Evolutionary conservation across 2,888 invertebrate genomes (phyloP).

Genomic region (Drosophila borealis): DNA sequence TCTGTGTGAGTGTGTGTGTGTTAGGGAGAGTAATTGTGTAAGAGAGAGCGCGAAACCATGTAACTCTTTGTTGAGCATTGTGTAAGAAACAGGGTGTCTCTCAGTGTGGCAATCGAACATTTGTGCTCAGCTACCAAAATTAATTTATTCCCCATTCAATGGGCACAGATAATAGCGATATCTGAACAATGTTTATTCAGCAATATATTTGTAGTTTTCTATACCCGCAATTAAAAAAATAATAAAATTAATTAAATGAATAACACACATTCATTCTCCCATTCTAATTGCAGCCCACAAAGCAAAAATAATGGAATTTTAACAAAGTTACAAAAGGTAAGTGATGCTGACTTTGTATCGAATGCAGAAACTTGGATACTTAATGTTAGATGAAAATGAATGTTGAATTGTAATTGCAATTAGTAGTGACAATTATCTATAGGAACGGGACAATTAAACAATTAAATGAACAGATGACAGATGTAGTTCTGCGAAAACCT

Average conservation of each 20-base stretch:
- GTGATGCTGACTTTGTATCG: slow-evolving; percentile 9
- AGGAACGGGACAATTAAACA: not conserved
- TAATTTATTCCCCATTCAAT: slow-evolving; percentile 35
- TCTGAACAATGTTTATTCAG: slow-evolving; percentile 28
- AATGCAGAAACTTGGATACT: not conserved
- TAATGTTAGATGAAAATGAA: not conserved
- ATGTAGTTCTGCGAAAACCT: not conserved
- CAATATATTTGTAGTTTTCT: slow-evolving; percentile 14
- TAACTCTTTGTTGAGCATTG: slow-evolving; percentile 58
- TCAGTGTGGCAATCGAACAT: slow-evolving; percentile 8
- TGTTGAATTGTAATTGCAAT: not conserved
- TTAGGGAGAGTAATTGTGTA: slow-evolving; percentile 24
- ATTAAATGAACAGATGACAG: not conserved
- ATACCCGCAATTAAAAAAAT: slow-evolving; percentile 36
- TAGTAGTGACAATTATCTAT: not conserved
- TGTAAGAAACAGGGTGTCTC: slow-evolving; percentile 61
- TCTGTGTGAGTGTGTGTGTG: slow-evolving; percentile 11
- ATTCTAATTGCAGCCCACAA: slow-evolving; percentile 65
- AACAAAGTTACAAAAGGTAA: slow-evolving; percentile 66
- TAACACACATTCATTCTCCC: slow-evolving; percentile 24
- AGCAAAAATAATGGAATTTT: slow-evolving; percentile 70
- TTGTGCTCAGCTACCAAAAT: slow-evolving; percentile 15
- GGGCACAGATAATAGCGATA: slow-evolving; percentile 31
- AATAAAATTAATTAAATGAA: too few species aligned
- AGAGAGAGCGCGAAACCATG: slow-evolving; percentile 26